phyloP scores from a whole-genome alignment of 1,140 invertebrate species.

The Ceratosolen solmsi region DNA sequence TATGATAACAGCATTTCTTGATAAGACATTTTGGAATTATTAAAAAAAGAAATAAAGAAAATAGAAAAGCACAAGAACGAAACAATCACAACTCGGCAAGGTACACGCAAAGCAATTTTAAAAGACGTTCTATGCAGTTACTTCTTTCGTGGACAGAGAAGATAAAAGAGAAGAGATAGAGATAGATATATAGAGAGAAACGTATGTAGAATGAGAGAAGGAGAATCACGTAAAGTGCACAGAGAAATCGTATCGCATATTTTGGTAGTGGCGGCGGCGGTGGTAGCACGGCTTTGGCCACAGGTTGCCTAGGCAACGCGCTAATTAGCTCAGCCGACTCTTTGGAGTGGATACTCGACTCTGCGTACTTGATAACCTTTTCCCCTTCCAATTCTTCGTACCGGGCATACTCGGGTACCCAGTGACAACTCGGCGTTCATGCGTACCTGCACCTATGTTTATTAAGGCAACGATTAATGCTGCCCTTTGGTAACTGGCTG shows the following conservation, averaged over 20 bases:
- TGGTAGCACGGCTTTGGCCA: slow-evolving; percentile 25
- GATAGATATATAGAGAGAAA: not conserved
- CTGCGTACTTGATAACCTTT: slow-evolving; percentile 68
- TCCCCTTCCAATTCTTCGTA: slow-evolving; percentile 52
- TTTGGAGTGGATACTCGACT: slow-evolving; percentile 73
- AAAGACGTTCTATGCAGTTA: slow-evolving; percentile 34
- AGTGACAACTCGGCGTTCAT: slow-evolving; percentile 62
- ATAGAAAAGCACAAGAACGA: too few relatives aligned
- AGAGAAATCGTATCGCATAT: slow-evolving; percentile 56
- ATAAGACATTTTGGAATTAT: too few relatives aligned
- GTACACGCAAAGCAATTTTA: slow-evolving; percentile 57
- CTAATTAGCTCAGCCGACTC: slow-evolving; percentile 74
- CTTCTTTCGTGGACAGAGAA: slow-evolving; percentile 31
- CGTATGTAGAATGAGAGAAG: not conserved
- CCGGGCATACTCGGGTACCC: not conserved
- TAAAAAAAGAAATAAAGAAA: too few relatives aligned
- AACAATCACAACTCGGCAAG: too few relatives aligned
- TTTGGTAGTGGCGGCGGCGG: slow-evolving; percentile 15
- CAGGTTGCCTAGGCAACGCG: slow-evolving; percentile 71
- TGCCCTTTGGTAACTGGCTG: not conserved
- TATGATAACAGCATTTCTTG: too few relatives aligned
- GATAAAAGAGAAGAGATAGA: not conserved
- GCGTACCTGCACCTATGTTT: not conserved
- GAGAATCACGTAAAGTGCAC: slow-evolving; percentile 54
- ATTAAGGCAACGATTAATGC: not conserved